These are phyloP conservation scores for Bubo blakistoni DNA, from an alignment of 2,113 vertebrate genomes.

Conservation along the genomic window DNA sequence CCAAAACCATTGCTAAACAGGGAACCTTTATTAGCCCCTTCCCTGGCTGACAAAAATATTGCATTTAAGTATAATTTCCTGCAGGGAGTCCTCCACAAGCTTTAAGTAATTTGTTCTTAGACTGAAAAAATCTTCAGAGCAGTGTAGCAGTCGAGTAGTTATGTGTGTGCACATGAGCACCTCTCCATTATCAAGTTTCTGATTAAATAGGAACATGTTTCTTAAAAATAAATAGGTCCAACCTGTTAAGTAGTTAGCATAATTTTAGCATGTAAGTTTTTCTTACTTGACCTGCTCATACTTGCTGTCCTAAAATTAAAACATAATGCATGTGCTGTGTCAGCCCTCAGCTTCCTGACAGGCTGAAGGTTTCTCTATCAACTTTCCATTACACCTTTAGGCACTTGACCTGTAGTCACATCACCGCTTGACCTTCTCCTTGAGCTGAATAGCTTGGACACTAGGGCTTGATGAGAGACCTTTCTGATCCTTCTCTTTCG, in stretches of 20 bases:
- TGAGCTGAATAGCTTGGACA: background rate
- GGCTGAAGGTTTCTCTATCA: background rate
- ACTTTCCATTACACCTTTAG: background rate
- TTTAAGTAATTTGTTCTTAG: background rate
- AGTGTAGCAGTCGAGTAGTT: background rate
- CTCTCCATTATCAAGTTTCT: background rate
- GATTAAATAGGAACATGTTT: background rate
- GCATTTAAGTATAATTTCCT: background rate
- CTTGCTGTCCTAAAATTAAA: background rate
- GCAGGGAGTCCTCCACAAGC: background rate
- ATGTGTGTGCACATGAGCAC: background rate
- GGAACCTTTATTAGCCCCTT: background rate
- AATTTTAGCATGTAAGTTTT: background rate
- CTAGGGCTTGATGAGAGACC: background rate
- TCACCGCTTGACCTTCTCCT: background rate
- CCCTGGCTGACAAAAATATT: background rate
- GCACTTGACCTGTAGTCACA: background rate
- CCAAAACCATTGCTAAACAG: background rate
- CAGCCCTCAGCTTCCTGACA: background rate
- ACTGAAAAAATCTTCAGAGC: background rate
- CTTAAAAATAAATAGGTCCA: background rate
- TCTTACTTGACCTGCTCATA: rapidly evolving
- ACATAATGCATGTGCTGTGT: background rate
- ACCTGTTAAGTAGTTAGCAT: background rate
- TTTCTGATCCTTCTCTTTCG: background rate